Percentiles rank a stretch among this genome's conserved stretches.
Conservation (phyloP, 2,888 invertebrate genomes). For the Trilocha varians region DNA sequence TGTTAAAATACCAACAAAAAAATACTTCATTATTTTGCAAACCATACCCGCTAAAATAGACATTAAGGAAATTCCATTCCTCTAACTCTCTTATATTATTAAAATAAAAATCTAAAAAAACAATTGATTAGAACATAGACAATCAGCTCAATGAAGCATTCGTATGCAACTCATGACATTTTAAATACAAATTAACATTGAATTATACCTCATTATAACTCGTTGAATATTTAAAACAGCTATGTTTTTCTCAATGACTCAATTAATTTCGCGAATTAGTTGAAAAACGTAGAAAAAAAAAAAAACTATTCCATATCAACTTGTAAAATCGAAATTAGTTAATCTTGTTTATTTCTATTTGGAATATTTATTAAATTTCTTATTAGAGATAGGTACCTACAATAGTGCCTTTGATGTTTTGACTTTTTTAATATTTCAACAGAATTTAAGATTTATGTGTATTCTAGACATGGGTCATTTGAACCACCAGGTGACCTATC, state of each 20-base stretch:
- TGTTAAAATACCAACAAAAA: no score
- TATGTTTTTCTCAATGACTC: constrained; percentile 35
- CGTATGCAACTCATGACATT: constrained; percentile 57
- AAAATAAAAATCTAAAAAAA: constrained; percentile 27
- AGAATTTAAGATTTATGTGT: no score
- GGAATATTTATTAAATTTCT: constrained; percentile 1
- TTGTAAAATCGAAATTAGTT: background rate
- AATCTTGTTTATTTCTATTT: background rate
- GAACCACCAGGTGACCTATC: no score
- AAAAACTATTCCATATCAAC: constrained; percentile 1
- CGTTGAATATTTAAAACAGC: constrained; percentile 66
- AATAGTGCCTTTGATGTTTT: background rate
- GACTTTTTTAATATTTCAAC: no score
- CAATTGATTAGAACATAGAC: constrained; percentile 30
- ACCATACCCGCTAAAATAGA: constrained; percentile 18
- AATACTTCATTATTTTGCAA: constrained; percentile 14
- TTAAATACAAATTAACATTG: constrained; percentile 42
- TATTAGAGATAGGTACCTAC: background rate
- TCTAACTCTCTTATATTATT: constrained; percentile 28
- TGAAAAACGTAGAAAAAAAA: constrained; percentile 6
- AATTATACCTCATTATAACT: constrained; percentile 63
- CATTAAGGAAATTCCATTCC: constrained; percentile 40
- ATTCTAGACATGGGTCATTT: no score
- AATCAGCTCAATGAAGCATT: constrained; percentile 57
- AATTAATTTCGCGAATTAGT: constrained; percentile 20